phyloP scores from a whole-genome alignment of 2,888 invertebrate species.

The Hirtodrosophila duncani region DNA sequence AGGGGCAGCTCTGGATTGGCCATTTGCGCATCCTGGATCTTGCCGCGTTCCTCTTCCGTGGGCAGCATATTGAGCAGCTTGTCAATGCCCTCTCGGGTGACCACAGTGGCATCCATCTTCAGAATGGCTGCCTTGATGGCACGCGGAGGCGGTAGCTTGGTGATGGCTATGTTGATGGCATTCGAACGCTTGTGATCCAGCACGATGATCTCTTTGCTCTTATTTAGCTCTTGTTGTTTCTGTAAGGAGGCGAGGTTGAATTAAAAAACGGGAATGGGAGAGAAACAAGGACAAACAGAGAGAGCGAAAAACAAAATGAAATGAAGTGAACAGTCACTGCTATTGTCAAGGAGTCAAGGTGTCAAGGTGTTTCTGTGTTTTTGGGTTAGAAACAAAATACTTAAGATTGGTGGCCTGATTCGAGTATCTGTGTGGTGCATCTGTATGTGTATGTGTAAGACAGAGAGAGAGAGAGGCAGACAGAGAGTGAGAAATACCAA shows the following conservation, averaged over 20 bases:
- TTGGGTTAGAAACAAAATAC: too few species aligned
- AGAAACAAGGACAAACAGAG: neutral
- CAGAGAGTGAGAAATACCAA: conserved; percentile 15
- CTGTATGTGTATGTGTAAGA: conserved; percentile 2
- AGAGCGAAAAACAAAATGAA: too few species aligned
- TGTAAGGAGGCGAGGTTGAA: conserved; percentile 71
- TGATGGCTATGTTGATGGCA: conserved; percentile 99
- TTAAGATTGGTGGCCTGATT: too few species aligned
- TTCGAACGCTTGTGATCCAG: conserved; percentile 98
- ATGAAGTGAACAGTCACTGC: too few species aligned
- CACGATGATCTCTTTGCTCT: conserved; percentile 94
- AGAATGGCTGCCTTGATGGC: conserved; percentile 99
- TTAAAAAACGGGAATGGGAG: neutral
- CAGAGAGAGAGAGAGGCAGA: conserved; percentile 14
- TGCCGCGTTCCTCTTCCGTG: conserved; percentile 96
- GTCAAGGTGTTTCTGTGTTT: too few species aligned
- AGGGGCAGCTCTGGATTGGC: conserved; percentile 78
- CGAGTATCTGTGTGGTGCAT: conserved; percentile 9
- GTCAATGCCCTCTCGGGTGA: conserved; percentile 98
- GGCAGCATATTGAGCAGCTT: conserved; percentile 98
- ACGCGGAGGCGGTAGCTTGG: conserved; percentile 97
- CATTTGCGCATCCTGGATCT: conserved; percentile 93
- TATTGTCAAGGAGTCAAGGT: neutral
- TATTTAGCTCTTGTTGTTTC: conserved; percentile 91
- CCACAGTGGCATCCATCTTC: conserved; percentile 99